Evolutionary conservation across 2,113 vertebrate genomes (phyloP), one percentile per base, ranked within the genome.

Genomic region (Myiozetetes cayanensis): DNA sequence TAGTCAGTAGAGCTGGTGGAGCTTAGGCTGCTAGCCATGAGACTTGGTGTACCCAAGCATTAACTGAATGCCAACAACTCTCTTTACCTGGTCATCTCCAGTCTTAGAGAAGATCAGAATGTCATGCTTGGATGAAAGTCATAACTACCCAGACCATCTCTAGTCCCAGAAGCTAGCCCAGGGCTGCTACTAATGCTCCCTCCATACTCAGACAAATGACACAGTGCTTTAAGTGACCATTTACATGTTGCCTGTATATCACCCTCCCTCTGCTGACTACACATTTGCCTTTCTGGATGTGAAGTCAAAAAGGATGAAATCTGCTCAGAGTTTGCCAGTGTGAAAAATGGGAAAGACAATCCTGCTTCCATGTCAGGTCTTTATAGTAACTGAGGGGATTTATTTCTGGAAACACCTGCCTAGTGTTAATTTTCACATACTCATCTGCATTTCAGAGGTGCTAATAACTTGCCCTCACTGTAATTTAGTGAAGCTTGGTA

Each of bases 241-340:
- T 35, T 41, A 30, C 4, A 12, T 0, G 0, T 4, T 4, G 2
- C n/a, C 39, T 41, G 4, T 19, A 11, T 28, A 23, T 37, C 6
- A 59, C 20, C 17, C 11, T 74, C 4, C 7, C 28, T 37, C 55
- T 86, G 43, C 21, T 84, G 50, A 25, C 41, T 61, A 9, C 21
- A 74, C 30, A 27, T 5, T 9, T 73, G 25, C 4, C 7, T 75
- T 78, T 79, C 61, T 19, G 35, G 3, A 19, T 65, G 16, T 17
- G 10, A 5, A 73, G 23, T 20, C 49, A 93, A 68, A 85, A 79
- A 9, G 2, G 0, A n/a, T 14, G 6, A 77, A 77, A 33, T 22
- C 56, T 78, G 10, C 15, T 44, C 46, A 22, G 22, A 83, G 10
- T n/a, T 37, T 63, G 8, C 9, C 33, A 21, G 19, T 31, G 33